Percentiles rank a stretch among this genome's conserved stretches.
These are phyloP conservation scores for Hyla sarda DNA, from an alignment of 2,113 vertebrate genomes.

Conservation along the genomic window DNA sequence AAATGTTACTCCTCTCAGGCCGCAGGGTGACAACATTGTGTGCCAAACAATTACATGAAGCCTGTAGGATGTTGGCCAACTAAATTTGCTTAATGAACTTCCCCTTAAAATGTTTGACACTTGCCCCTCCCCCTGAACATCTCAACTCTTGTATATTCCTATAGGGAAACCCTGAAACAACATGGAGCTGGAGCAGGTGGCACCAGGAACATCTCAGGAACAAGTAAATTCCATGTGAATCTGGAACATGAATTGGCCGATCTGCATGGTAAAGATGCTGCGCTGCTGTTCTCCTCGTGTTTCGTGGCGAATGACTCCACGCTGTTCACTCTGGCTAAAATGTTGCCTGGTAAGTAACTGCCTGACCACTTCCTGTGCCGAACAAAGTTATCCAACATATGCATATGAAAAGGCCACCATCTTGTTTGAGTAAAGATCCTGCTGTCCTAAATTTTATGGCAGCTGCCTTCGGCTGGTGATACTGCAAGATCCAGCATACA, in stretches of 20 bases:
- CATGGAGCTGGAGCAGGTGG: conserved; percentile 96
- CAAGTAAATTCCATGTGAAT: conserved; percentile 95
- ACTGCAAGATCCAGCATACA: too few species aligned
- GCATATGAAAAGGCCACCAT: too few species aligned
- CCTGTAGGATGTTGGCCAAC: background rate
- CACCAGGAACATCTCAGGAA: conserved; percentile 96
- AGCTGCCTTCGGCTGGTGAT: too few species aligned
- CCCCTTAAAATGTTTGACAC: background rate
- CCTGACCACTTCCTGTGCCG: too few species aligned
- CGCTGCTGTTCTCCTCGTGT: conserved; percentile 92
- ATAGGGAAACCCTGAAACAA: conserved; percentile 87
- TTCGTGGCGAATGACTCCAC: conserved; percentile 98
- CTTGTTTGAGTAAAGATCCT: too few species aligned
- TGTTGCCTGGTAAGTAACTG: conserved; percentile 84
- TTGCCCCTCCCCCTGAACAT: too few species aligned
- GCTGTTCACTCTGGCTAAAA: conserved; percentile 94
- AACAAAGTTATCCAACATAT: too few species aligned
- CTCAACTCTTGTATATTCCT: background rate
- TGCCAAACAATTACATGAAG: background rate
- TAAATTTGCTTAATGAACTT: background rate
- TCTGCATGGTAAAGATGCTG: conserved; percentile 93
- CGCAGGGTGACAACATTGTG: background rate
- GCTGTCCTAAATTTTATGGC: too few species aligned
- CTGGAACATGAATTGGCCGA: conserved; percentile 92
- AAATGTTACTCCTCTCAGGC: background rate